These are phyloP conservation scores for Enteromius argenteus DNA, from an alignment of 2,797 vertebrate genomes.

Conservation along the genomic window DNA sequence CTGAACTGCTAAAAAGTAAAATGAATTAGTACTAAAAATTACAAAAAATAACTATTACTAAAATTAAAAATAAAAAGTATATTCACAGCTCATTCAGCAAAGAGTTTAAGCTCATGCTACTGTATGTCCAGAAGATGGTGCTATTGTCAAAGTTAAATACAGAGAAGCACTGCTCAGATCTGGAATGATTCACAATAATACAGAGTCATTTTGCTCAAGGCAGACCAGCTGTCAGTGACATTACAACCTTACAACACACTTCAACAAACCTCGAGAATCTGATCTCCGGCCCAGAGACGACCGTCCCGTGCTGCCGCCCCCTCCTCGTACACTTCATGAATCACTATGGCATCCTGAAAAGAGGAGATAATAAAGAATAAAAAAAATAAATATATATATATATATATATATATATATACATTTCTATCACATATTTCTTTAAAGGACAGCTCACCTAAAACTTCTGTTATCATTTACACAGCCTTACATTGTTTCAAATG, in stretches of 20 bases:
- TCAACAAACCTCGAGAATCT: constrained; percentile 88
- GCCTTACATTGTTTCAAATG: background rate
- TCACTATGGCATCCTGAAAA: constrained; percentile 91
- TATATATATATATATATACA: too few species aligned
- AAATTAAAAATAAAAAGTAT: background rate
- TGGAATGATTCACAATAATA: background rate
- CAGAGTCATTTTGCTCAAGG: background rate
- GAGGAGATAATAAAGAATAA: constrained; percentile 19
- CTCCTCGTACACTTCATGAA: constrained; percentile 97
- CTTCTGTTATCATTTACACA: background rate
- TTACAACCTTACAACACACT: background rate
- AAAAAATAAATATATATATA: too few species aligned
- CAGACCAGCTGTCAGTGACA: background rate
- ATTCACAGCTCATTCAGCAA: background rate
- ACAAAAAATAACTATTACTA: too few species aligned
- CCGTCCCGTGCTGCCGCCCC: constrained; percentile 93
- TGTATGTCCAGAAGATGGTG: constrained; percentile 63
- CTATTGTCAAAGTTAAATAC: constrained; percentile 26
- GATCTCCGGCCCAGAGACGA: constrained; percentile 95
- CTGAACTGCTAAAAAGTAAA: background rate
- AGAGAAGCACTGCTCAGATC: background rate
- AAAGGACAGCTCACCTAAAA: background rate
- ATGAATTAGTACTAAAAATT: too few species aligned
- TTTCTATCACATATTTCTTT: background rate
- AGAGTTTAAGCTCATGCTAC: background rate